Evolutionary conservation across 2,797 vertebrate genomes (phyloP), one percentile per base, ranked within the genome.

Genomic region (Leontopithecus rosalia): DNA sequence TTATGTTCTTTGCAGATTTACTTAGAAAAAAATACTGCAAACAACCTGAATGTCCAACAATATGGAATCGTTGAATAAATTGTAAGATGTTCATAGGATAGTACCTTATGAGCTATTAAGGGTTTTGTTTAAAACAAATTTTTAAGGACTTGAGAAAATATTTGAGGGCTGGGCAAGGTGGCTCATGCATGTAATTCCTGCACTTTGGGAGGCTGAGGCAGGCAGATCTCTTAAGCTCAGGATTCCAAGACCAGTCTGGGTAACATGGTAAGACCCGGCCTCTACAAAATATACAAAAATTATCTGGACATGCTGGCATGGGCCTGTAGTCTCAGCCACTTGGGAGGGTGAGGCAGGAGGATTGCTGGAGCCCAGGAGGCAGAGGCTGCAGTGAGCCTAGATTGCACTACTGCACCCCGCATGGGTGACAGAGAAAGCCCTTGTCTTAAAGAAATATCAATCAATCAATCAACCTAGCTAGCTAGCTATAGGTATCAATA

Each of bases 101-200:
- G 67, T 26, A 48, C 26, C 33, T 91, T 52, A 70, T 28, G 8
- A 90, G 43, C 76, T 88, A 33, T 77, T 52, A 85, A 88, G 82
- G 90, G 24, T 70, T 70, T 57, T 90, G 41, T n/a, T 76, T 67
- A 58, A 82, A 95, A 91, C 88, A 90, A 84, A 33, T 90, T 95
- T 88, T 87, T 64, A 96, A 92, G 77, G 58, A 85, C 50, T 77
- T 55, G 91, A 80, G 57, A 90, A 91, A 91, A 90, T 92, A 17
- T 58, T 92, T 81, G 26, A 70, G 58, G n/a, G 4, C 20, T 9
- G 2, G 19, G 67, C 33, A 36, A 20, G n/a, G n/a, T 72, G 67
- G n/a, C n/a, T 72, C 20, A 39, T 11, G 20, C n/a, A 20, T 12
- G 8, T 39, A 36, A 72, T 72, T 39, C n/a, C 67, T 20, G 67